phyloP scores from a whole-genome alignment of 2,113 vertebrate species.

The Tapirus terrestris region DNA sequence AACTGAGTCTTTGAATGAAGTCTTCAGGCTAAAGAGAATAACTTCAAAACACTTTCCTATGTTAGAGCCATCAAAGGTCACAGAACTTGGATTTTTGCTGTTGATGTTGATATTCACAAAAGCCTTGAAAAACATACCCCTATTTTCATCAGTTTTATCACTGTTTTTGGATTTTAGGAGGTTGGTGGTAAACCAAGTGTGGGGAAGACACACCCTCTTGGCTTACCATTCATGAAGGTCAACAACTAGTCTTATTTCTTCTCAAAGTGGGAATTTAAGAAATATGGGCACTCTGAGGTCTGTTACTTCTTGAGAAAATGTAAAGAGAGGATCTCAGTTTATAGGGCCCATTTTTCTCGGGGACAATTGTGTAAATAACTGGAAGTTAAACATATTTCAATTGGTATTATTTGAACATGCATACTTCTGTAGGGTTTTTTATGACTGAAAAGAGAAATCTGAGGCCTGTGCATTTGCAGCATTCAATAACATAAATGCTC shows the following conservation, averaged over 20 bases:
- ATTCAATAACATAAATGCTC: conserved; percentile 57
- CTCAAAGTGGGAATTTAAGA: neutral
- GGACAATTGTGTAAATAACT: conserved; percentile 55
- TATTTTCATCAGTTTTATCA: neutral
- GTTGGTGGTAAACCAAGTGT: neutral
- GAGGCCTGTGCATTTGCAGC: conserved; percentile 38
- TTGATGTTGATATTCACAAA: neutral
- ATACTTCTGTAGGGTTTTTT: conserved; percentile 31
- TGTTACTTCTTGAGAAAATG: neutral
- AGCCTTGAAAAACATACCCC: neutral
- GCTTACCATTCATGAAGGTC: neutral
- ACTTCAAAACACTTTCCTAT: neutral
- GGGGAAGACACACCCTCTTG: neutral
- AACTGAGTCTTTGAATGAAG: neutral
- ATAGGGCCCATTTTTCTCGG: neutral
- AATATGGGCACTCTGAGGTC: neutral
- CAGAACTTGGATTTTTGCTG: conserved; percentile 15
- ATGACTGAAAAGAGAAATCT: conserved; percentile 24
- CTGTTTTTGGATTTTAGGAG: neutral
- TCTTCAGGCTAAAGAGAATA: neutral
- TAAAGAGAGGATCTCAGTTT: neutral
- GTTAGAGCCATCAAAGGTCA: neutral
- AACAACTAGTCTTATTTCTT: neutral
- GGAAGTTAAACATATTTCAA: conserved; percentile 11
- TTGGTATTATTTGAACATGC: conserved; percentile 32